Base-by-base conservation (phyloP, 2,888 invertebrate genomes). In the Lamellibrachia satsuma region DNA sequence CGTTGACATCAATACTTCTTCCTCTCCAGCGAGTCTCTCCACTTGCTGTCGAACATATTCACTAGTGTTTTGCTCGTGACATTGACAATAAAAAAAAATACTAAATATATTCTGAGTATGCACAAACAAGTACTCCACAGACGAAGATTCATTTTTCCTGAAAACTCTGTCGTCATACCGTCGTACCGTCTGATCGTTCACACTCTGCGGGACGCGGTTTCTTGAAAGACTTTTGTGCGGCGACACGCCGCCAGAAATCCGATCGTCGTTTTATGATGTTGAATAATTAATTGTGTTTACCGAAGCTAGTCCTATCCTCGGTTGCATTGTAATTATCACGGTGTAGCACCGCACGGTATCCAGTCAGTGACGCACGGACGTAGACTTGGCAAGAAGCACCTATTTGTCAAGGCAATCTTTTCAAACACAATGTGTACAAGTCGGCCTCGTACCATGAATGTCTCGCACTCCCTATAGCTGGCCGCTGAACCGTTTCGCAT, bases 271-370 rank as follows among this genome's bases (percentile, higher is more conserved):
- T 75, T 75, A 75, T 22, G 75, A 75, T 75, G 75, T n/a, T 75
- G 75, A 75, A 75, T 75, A 75, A 75, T 75, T 75, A n/a, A 75
- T 75, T 15, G 75, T 75, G 75, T 75, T 75, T 75, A 75, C 75
- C 22, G 15, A 15, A 22, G 75, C 75, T 4, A 15, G 75, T 75
- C 15, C 39, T 75, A 15, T 22, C 15, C 22, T 15, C 75, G 75
- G 22, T 15, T 75, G 15, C 6, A 75, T 75, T 75, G 75, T 75
- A 75, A 75, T 75, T 75, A 75, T 22, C 75, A 75, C 75, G 75
- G 15, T 4, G 15, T 11, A 75, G 75, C 22, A 15, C 75, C 15
- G 75, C 75, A 22, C 75, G 22, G 75, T 2, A 75, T 2, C 22
- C 15, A n/a, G n/a, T 2, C 22, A 22, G n/a, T 75, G 75, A 75